Percentiles rank a stretch among this genome's conserved stretches.
phyloP scores from a whole-genome alignment of 1,140 invertebrate genomes.

The Cryptotermes secundus region DNA sequence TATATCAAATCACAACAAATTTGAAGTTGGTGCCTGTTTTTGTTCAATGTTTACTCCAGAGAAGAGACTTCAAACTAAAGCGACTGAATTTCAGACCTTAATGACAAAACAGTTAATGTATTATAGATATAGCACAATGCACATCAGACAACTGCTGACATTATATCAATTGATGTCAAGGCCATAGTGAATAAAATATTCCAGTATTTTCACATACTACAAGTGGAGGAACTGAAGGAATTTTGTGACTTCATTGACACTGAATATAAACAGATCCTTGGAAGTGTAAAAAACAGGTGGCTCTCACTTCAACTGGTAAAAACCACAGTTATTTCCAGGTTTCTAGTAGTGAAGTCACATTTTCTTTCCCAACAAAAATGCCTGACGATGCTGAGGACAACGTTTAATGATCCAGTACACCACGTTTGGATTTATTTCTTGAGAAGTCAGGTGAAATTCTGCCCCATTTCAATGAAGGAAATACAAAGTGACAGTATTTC shows the following conservation, averaged over 20 bases:
- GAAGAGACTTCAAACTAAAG: neutral
- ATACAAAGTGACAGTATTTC: no score
- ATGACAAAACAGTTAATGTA: neutral
- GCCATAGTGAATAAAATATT: constrained; percentile 20
- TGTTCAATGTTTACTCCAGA: neutral
- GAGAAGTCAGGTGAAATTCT: no score
- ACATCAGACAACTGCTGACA: neutral
- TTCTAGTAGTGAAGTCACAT: neutral
- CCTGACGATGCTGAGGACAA: neutral
- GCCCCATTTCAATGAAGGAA: no score
- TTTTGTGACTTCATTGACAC: neutral
- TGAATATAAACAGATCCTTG: neutral
- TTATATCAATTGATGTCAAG: neutral
- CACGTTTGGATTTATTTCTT: no score
- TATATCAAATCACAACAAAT: constrained; percentile 8
- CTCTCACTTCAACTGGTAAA: neutral
- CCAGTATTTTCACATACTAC: neutral
- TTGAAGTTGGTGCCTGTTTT: neutral
- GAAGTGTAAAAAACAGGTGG: neutral
- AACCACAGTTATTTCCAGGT: neutral
- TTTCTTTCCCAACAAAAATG: neutral
- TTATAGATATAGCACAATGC: neutral
- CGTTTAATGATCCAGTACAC: neutral
- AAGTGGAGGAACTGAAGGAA: constrained; percentile 2
- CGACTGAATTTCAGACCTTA: neutral